Conservation (phyloP, 2,888 invertebrate species). For the Zeuzera pyrina region DNA sequence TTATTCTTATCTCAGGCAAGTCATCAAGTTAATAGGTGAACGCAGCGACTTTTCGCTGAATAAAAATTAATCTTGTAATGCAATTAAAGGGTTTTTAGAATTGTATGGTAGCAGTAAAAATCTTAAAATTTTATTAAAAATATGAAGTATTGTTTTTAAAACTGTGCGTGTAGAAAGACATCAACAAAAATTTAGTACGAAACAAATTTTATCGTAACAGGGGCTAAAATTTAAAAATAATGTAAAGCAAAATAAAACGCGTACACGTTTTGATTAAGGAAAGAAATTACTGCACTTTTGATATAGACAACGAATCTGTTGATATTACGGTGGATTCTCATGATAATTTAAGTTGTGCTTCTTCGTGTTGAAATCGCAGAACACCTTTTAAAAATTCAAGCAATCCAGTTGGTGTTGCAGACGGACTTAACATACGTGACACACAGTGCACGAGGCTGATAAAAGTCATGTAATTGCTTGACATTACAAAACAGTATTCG, state of each 20-base stretch:
- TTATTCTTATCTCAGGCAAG: slow-evolving; percentile 30
- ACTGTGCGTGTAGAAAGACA: background rate
- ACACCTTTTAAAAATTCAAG: slow-evolving; percentile 34
- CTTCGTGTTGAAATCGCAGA: slow-evolving; percentile 24
- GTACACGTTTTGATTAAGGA: too few species aligned
- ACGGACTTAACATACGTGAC: slow-evolving; percentile 14
- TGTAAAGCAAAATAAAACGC: background rate
- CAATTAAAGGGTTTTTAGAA: background rate
- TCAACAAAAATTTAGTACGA: background rate
- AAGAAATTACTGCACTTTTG: too few species aligned
- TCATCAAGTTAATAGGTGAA: slow-evolving; percentile 20
- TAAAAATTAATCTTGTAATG: background rate
- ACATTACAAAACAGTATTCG: too few species aligned
- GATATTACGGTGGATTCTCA: slow-evolving; percentile 1
- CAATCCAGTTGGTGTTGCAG: slow-evolving; percentile 24
- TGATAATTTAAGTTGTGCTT: slow-evolving; percentile 20
- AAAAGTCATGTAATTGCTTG: too few species aligned
- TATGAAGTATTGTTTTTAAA: background rate
- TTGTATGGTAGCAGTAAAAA: background rate
- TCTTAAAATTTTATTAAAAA: background rate
- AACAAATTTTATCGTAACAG: background rate
- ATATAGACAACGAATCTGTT: background rate
- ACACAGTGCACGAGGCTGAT: too few species aligned
- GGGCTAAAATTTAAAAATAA: background rate
- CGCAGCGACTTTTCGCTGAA: background rate